phyloP scores from a whole-genome alignment of 2,888 invertebrate species.

The Orthonychiurus folsomi region DNA sequence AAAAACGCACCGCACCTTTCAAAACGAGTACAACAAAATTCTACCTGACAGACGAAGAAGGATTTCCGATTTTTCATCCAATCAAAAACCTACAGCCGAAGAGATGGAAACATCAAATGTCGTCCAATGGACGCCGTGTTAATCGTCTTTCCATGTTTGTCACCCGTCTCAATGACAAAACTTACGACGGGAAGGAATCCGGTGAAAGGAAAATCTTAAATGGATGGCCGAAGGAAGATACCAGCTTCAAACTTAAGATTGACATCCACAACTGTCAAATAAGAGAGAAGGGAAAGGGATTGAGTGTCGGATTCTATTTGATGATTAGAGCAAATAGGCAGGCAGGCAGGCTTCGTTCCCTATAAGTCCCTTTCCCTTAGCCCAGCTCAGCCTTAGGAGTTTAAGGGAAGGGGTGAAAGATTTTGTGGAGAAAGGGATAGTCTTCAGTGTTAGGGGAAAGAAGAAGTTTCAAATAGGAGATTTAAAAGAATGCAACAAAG shows the following conservation, averaged over 20 bases:
- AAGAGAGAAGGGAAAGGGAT: neutral
- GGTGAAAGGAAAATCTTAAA: neutral
- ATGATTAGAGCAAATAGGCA: neutral
- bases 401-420: neutral
- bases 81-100: no score
- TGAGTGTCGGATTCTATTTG: neutral
- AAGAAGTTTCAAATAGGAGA: no score
- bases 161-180: constrained; percentile 1
- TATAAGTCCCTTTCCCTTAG: no score
- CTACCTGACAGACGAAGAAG: no score
- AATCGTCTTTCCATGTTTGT: no score
- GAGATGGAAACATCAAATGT: no score
- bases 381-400: no score
- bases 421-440: neutral
- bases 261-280: constrained; percentile 5
- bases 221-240: neutral
- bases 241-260: neutral
- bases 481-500: constrained; percentile 1
- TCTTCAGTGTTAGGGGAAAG: neutral
- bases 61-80: no score
- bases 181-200: neutral
- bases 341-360: no score
- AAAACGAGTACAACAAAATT: no score
- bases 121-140: no score
- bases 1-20: no score